phyloP scores from a whole-genome alignment of 2,888 invertebrate genomes.

The Volucella bombylans region DNA sequence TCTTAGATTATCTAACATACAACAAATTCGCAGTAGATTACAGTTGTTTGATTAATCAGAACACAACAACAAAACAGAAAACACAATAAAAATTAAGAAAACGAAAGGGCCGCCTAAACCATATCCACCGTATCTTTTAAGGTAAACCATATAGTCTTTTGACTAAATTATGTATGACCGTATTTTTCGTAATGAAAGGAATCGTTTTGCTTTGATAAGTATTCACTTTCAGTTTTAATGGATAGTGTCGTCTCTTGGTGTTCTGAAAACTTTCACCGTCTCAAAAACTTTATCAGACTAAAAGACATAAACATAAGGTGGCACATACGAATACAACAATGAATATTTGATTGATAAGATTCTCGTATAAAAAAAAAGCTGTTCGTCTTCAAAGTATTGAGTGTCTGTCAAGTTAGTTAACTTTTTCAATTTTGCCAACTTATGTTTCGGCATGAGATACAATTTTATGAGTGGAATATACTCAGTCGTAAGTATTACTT shows the following conservation, averaged over 20 bases:
- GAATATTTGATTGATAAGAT: conserved; percentile 19
- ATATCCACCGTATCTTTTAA: background rate
- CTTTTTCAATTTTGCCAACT: background rate
- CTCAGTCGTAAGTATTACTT: background rate
- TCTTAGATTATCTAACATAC: background rate
- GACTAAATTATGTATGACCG: background rate
- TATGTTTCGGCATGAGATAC: conserved; percentile 7
- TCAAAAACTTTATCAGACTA: background rate
- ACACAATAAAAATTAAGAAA: background rate
- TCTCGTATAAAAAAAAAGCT: background rate
- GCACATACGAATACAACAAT: background rate
- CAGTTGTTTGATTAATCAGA: conserved; percentile 9
- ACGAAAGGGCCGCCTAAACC: background rate
- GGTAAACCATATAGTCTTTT: conserved; percentile 13
- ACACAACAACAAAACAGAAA: background rate
- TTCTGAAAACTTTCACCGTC: conserved; percentile 37
- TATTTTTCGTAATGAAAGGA: background rate
- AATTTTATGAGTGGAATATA: too few species aligned
- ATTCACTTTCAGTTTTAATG: conserved; percentile 52
- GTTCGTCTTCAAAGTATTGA: background rate
- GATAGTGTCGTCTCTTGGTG: background rate
- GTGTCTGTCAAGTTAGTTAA: too few species aligned
- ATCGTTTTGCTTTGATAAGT: background rate
- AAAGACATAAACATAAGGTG: background rate
- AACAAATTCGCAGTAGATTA: background rate